Evolutionary conservation across 2,113 vertebrate species (phyloP), one percentile per base, ranked within the genome.

Genomic region (Austrofundulus limnaeus): DNA sequence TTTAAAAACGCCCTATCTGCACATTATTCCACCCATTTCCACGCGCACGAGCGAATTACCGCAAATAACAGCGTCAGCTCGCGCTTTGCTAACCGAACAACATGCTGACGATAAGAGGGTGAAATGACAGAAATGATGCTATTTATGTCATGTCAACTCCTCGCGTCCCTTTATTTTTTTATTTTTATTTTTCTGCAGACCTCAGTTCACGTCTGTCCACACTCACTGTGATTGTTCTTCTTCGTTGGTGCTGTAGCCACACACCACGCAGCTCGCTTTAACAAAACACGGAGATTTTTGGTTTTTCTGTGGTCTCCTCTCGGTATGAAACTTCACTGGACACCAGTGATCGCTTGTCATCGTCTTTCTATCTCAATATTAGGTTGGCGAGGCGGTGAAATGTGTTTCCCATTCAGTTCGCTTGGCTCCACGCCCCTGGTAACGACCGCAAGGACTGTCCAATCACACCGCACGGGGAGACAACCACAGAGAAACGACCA

Each of bases 341-440:
- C 67, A 41, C 24, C 56, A 62, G 63, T 58, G 70, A 45, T 60
- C 54, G 53, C 61, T 58, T 25, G 83, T 80, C 66, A 56, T 46
- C 63, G 49, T 47, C 46, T 53, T 60, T 21, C 31, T 34, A 9
- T 19, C 25, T 42, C 48, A 43, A 15, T 16, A 13, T 56, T 50
- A 38, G 62, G 54, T 52, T 23, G 67, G 62, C 10, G 72, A 73
- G 54, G 23, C 41, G 8, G 69, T 52, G 54, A 48, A 83, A 75
- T 77, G 76, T 76, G 81, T 75, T 83, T 74, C 82, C 66, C 87
- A 87, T 80, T 83, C 78, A 81, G 58, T 50, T 25, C 50, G 67
- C 67, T 48, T 17, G 70, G 83, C 20, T 85, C 86, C 85, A 90
- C 89, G 89, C 89, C 89, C 89, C 85, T 89, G 68, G 80, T 76